Conservation (phyloP, 92 coral and sea anemone species). For the Diadumene lineata region DNA sequence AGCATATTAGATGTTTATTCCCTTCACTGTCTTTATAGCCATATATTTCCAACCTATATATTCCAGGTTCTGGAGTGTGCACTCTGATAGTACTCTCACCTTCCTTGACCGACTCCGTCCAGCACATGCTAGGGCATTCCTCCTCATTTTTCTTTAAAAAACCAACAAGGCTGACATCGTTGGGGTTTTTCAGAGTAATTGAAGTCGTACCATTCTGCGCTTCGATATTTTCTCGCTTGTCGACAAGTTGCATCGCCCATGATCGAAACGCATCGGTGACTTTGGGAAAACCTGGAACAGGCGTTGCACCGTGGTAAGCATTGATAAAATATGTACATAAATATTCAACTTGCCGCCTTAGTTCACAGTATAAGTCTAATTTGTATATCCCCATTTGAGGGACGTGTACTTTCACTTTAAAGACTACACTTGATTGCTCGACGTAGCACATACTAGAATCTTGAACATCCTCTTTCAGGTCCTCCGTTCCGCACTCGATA, state of each 20-base stretch:
- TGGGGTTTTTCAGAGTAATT: conserved; percentile 54
- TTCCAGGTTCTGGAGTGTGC: conserved; percentile 68
- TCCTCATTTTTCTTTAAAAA: conserved; percentile 52
- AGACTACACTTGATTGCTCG: conserved; percentile 47
- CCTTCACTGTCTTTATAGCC: conserved; percentile 42
- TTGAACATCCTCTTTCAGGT: conserved; percentile 46
- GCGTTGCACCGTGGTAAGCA: conserved; percentile 55
- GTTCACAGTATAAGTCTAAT: conserved; percentile 59
- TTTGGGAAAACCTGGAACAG: conserved; percentile 67
- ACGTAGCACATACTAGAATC: conserved; percentile 50
- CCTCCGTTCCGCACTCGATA: conserved; percentile 2
- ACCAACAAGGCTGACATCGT: conserved; percentile 46
- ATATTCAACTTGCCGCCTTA: conserved; percentile 39
- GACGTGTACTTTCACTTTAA: conserved; percentile 61
- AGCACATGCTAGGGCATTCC: conserved; percentile 62
- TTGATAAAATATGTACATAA: conserved; percentile 69
- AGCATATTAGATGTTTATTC: conserved; percentile 59
- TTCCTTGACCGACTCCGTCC: conserved; percentile 28
- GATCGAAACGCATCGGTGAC: conserved; percentile 45
- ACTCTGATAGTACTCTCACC: conserved; percentile 38
- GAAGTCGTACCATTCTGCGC: conserved; percentile 64
- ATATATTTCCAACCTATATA: conserved; percentile 64
- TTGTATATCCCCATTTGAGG: conserved; percentile 74
- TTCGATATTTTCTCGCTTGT: conserved; percentile 61
- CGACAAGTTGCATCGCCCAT: conserved; percentile 50